A percentile compares a stretch with the other conserved stretches of the same genome.
Evolutionary conservation across 2,113 vertebrate species (phyloP).

Genomic region (Urocitellus parryii): DNA sequence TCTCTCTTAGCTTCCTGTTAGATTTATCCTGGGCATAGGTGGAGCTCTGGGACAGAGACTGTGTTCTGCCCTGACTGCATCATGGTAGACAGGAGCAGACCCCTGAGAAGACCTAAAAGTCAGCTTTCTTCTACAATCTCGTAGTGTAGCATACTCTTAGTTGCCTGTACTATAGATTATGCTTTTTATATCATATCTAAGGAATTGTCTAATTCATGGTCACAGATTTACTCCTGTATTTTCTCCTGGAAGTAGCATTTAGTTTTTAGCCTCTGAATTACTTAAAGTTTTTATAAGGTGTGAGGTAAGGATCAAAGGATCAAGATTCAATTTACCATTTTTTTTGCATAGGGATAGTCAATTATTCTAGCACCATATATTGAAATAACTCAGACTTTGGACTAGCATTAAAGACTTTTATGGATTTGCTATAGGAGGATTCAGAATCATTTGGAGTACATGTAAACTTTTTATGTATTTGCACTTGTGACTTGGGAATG

Average conservation of each 20-base stretch:
- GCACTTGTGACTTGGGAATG: neutral
- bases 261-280: neutral
- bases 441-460: neutral
- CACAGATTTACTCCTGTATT: neutral
- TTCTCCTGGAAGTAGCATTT: neutral
- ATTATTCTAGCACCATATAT: neutral
- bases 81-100: neutral
- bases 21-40: neutral
- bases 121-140: neutral
- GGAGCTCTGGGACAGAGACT: neutral
- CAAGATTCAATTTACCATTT: neutral
- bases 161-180: neutral
- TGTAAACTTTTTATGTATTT: neutral
- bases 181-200: neutral
- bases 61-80: neutral
- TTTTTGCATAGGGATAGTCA: neutral
- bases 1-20: neutral
- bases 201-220: neutral
- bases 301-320: neutral
- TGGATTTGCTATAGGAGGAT: neutral
- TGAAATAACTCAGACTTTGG: constrained; percentile 17
- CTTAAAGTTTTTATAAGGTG: neutral
- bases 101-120: too few species aligned
- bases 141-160: neutral
- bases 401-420: neutral